Conservation (phyloP, 2,113 vertebrate species). For the Cinclus mexicanus region DNA sequence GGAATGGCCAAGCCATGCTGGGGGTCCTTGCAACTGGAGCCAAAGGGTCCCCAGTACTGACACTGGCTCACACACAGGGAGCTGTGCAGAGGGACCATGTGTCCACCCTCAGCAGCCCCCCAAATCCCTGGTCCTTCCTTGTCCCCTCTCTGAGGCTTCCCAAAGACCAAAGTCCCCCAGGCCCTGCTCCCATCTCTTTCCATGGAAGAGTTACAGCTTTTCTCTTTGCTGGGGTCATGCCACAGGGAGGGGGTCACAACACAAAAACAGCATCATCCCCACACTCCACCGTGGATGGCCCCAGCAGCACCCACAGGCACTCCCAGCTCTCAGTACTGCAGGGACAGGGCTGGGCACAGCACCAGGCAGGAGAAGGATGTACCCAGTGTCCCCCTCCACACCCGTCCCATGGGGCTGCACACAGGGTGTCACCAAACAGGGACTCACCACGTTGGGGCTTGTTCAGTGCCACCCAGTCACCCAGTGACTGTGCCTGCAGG, state of each 20-base stretch:
- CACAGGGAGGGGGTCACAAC: background rate
- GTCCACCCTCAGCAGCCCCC: background rate
- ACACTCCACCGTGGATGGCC: background rate
- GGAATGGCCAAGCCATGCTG: fast-evolving
- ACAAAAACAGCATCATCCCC: background rate
- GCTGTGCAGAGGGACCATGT: no score
- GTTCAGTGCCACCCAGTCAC: background rate
- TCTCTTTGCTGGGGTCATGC: background rate
- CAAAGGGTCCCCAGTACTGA: background rate
- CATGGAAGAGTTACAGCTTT: background rate
- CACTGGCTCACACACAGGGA: background rate
- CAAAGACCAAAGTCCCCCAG: background rate
- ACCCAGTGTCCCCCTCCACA: background rate
- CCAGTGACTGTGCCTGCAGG: background rate
- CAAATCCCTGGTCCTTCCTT: background rate
- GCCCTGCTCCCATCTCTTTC: background rate
- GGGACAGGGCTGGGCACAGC: background rate
- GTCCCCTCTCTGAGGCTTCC: fast-evolving
- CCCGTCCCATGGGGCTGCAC: background rate
- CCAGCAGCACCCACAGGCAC: background rate
- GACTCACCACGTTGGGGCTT: fast-evolving
- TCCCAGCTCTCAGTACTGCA: fast-evolving
- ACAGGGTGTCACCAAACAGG: background rate
- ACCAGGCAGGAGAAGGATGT: background rate
- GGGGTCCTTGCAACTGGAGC: background rate